Evolutionary conservation across 2,888 invertebrate species (phyloP), one percentile per base, ranked within the genome.

Genomic region (Lacanobia oleracea): DNA sequence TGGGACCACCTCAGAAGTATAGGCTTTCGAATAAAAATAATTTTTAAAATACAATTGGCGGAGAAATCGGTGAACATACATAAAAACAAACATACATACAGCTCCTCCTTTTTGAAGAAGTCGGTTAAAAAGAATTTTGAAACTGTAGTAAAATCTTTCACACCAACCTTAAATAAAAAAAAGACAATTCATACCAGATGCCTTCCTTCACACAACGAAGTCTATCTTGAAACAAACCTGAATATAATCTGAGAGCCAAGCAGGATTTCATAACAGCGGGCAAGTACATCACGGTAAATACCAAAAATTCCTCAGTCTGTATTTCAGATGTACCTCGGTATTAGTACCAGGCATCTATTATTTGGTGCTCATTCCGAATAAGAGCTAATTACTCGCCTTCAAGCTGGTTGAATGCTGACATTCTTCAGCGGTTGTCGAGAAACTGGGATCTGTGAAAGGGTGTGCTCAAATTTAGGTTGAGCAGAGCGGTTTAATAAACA

Each of bases 381-480:
- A 92, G 91, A 91, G 90, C 91, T 95, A 95, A 95, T 96, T 95
- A 94, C 91, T 94, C 92, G 91, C 91, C 91, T 93, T 94, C 94
- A 93, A 88, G 86, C 85, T 86, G 90, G 91, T 91, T 93, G 93
- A 93, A 93, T 91, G 89, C 94, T 94, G 92, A 92, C 94, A 95
- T 95, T 93, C 95, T 94, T 94, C 93, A 94, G 91, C 74, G 92
- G 92, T 90, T 82, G 78, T 79, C 59, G 67, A 64, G 82, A 59
- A 50, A 85, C 90, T 81, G 65, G 40, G 86, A 91, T 85, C 77
- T 82, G 10, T 21, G 84, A 90, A 88, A 23, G 0, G 9, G 27
- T 60, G 16, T 62, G 67, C 51, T 67, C 21, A 21, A 37, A 16
- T 40, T 48, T 18, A 48, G 8, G 48, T 53, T 21, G 21, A 51